Evolutionary conservation across 2,113 vertebrate species (phyloP), one percentile per base, ranked within the genome.

Genomic region (Psittacula cyanocephala): DNA sequence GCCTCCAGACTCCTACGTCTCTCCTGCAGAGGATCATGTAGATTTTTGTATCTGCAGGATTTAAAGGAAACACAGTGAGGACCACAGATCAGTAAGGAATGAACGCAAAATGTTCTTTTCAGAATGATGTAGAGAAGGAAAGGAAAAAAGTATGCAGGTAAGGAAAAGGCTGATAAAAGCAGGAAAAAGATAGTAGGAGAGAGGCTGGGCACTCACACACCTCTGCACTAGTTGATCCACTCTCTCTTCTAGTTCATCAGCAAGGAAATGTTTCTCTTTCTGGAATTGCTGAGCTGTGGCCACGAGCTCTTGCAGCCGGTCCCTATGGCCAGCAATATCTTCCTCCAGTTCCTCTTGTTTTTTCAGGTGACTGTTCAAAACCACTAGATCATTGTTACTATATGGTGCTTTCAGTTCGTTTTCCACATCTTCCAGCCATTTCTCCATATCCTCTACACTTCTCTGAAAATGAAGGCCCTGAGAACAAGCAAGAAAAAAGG

Each of bases 381-480:
- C 98, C 23, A 97, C 95, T 77, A 98, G 94, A 93, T 98, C 98
- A 10, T 85, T 95, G 18, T 91, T 97, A 41, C 70, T 93, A 43
- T 98, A 96, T 23, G 98, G 94, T 50, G 83, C 88, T 90, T 94
- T 87, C 88, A 99, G 82, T 28, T 98, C 97, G 23, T 77, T 96
- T 95, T 99, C 98, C 63, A 98, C 94, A 3, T 98, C 97, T 63
- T 88, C 97, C 91, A 99, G 88, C 95, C 98, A 98, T 89, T 98
- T 97, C 69, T 99, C 98, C 64, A 98, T 95, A 80, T 99, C 98
- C 15, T 99, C 98, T 64, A 99, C 19, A 5, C 96, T 98, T 41
- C 97, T 96, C 82, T 97, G 98, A 68, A 99, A 98, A 97, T 95
- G 94, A 89, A 99, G 96, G 10, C 98, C 99, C 99, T 99, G 89